Percentiles rank a stretch among this genome's conserved stretches.
These are phyloP conservation scores for Rhadinocentrus ornatus DNA, from an alignment of 2,797 vertebrate genomes.

Conservation along the genomic window DNA sequence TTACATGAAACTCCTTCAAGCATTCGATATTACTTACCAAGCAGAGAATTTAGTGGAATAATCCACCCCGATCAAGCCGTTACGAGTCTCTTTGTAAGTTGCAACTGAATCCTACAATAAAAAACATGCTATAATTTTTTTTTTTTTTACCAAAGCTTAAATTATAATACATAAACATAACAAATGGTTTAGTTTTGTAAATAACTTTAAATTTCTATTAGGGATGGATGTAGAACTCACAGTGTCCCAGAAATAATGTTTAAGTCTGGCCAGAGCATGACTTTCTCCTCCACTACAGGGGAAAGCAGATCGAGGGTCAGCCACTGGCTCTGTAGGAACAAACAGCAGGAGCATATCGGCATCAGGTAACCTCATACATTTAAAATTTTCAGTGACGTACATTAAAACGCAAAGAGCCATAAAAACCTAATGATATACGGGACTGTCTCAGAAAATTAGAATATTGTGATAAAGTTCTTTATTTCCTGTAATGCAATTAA, in stretches of 20 bases:
- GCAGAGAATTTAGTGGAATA: constrained; percentile 89
- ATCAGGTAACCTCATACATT: constrained; percentile 12
- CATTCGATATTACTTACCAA: constrained; percentile 74
- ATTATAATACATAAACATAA: not conserved
- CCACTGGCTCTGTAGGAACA: constrained; percentile 74
- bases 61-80: constrained; percentile 84
- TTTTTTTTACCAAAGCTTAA: not conserved
- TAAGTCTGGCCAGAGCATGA: constrained; percentile 82
- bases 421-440: constrained; percentile 48
- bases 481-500: no score
- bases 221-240: constrained; percentile 69
- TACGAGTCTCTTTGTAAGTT: constrained; percentile 86
- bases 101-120: constrained; percentile 81
- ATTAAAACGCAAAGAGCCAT: constrained; percentile 33
- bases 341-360: constrained; percentile 22
- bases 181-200: not conserved
- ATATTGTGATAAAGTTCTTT: no score
- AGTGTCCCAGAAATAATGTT: constrained; percentile 89
- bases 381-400: constrained; percentile 31
- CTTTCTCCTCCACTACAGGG: constrained; percentile 86
- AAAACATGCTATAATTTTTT: not conserved
- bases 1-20: not conserved
- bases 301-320: constrained; percentile 85
- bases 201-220: not conserved
- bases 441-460: no score